phyloP scores from a whole-genome alignment of 2,888 invertebrate genomes.

The Cephus runcator region DNA sequence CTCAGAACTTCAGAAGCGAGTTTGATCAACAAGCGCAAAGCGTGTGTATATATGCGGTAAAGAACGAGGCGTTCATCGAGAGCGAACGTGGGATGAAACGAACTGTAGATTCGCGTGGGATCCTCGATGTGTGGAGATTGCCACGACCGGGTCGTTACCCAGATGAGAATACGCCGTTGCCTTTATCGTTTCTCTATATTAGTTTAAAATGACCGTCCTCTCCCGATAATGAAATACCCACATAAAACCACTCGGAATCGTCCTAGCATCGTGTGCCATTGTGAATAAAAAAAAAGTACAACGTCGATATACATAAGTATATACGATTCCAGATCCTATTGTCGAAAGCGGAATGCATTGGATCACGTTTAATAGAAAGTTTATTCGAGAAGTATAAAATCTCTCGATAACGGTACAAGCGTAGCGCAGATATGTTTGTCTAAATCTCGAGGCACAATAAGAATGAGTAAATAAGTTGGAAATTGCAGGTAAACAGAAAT shows the following conservation, averaged over 20 bases:
- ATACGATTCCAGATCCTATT: background rate
- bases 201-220: background rate
- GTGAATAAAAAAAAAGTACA: background rate
- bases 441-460: background rate
- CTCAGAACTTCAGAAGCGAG: constrained; percentile 33
- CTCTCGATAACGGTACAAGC: background rate
- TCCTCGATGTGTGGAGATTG: constrained; percentile 41
- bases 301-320: background rate
- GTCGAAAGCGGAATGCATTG: background rate
- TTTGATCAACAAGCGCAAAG: constrained; percentile 39
- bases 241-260: background rate
- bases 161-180: constrained; percentile 31
- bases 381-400: background rate
- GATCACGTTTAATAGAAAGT: background rate
- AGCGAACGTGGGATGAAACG: constrained; percentile 43
- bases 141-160: constrained; percentile 49
- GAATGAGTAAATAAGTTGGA: background rate
- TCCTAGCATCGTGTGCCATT: background rate
- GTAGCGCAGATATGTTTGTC: background rate
- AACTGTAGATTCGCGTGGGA: constrained; percentile 48
- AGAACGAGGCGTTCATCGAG: constrained; percentile 40
- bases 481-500: background rate
- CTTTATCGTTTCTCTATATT: background rate
- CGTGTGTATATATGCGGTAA: constrained; percentile 18
- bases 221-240: background rate